Base-by-base conservation (phyloP, 2,113 vertebrate species). In the Erinaceus europaeus region DNA sequence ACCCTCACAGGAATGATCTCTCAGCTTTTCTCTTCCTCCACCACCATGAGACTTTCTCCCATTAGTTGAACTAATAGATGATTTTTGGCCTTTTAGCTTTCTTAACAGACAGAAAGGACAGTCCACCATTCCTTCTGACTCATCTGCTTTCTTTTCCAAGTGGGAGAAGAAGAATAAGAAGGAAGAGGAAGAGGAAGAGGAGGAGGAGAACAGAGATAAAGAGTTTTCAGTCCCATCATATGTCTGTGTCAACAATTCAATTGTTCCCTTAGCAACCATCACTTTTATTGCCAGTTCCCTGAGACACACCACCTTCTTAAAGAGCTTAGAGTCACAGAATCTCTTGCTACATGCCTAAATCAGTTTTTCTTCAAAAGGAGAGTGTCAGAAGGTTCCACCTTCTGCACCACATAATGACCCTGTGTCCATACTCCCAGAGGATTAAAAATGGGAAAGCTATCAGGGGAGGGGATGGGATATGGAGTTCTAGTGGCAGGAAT, bases 261-360 rank as follows among this genome's bases (percentile, higher is more conserved):
- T 93, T 90, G 95, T 96, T 96, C 89, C 94, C 94, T 86, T 95
- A 93, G 95, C 93, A 96, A 96, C 95, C 92, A 48, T 64, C 1
- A 18, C 84, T 84, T 84, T 89, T 74, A 20, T 78, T 29, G 84
- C 87, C 0, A 48, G 81, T 89, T 96, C 77, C 91, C 84, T 1
- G 4, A 92, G 50, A 62, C 50, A 55, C 11, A 2, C 91, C 29
- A 89, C 69, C 36, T 83, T 90, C 92, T 76, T 77, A 57, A 75
- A 90, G 94, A 92, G 90, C 90, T 87, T 14, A 77, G 86, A 90
- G 73, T 81, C 89, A 84, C 89, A 87, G 38, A 91, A 91, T 81
- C 65, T 65, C 84, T 83, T 34, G 81, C 62, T 77, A 53, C 14
- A 21, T 78, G 77, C 77, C 84, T 90, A 84, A 88, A 90, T 86